These are phyloP conservation scores for Lampropteryx suffumata DNA, from an alignment of 2,888 invertebrate species.

Conservation along the genomic window DNA sequence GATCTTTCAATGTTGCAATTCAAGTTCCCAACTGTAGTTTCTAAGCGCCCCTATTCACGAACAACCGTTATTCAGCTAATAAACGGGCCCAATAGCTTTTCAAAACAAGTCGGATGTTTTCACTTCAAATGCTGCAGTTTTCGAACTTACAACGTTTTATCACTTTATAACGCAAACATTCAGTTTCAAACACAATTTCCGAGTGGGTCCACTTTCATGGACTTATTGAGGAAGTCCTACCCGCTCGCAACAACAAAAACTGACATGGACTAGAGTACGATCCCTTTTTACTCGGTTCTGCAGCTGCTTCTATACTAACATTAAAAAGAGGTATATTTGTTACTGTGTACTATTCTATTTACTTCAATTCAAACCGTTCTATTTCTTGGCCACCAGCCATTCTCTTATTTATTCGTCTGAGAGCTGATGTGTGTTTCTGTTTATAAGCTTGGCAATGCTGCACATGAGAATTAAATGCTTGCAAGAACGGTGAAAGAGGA, in stretches of 20 bases:
- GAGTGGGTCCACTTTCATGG: not conserved
- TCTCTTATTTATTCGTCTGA: constrained; percentile 40
- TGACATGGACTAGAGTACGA: too few relatives aligned
- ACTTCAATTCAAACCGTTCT: too few relatives aligned
- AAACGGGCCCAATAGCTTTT: constrained; percentile 14
- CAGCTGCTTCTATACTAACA: too few relatives aligned
- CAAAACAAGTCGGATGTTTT: constrained; percentile 6
- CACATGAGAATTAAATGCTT: constrained; percentile 27
- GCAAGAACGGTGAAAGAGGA: constrained; percentile 25
- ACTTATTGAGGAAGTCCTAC: not conserved
- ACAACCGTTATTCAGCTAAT: constrained; percentile 12
- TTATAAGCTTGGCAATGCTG: constrained; percentile 34
- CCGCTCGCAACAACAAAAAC: too few relatives aligned
- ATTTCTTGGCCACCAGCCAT: constrained; percentile 33
- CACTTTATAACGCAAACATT: not conserved
- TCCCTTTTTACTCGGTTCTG: too few relatives aligned
- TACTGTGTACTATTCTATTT: too few relatives aligned
- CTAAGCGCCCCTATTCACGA: constrained; percentile 3
- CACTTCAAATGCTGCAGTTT: constrained; percentile 15
- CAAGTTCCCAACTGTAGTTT: not conserved
- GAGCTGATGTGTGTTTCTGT: constrained; percentile 29
- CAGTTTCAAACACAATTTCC: not conserved
- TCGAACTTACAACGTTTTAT: constrained; percentile 5
- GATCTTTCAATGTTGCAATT: too few relatives aligned
- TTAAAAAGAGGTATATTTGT: too few relatives aligned